phyloP scores from a whole-genome alignment of 2,113 vertebrate species.

The Cyanoderma ruficeps region DNA sequence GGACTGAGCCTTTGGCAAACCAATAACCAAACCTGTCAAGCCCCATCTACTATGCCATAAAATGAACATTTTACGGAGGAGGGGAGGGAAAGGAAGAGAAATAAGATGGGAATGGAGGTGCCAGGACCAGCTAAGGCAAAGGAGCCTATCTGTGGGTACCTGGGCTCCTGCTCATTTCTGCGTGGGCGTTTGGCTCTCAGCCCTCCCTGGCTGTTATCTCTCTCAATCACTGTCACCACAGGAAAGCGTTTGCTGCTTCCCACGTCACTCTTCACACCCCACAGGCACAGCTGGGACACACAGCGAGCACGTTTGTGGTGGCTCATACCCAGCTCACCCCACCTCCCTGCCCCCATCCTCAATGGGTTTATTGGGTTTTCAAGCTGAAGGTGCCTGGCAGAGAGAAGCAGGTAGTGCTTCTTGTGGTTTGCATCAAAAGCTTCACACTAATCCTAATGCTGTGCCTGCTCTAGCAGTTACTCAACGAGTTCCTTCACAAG shows the following conservation, averaged over 20 bases:
- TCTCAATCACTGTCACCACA: constrained; percentile 30
- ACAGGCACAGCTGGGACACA: not conserved
- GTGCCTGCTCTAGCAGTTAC: not conserved
- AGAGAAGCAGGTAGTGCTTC: not conserved
- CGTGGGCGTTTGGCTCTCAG: not conserved
- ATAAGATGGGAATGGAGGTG: not conserved
- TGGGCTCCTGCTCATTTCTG: not conserved
- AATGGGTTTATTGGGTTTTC: not conserved
- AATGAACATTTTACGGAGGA: not conserved
- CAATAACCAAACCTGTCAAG: not conserved
- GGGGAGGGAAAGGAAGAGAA: not conserved
- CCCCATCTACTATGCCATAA: not conserved
- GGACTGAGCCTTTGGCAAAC: not conserved
- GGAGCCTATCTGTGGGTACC: not conserved
- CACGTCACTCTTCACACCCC: constrained; percentile 11
- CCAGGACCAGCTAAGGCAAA: not conserved
- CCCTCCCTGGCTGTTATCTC: constrained; percentile 14
- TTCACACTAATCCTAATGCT: not conserved
- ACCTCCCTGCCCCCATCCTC: not conserved
- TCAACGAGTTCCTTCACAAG: not conserved
- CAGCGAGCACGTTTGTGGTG: rapidly evolving
- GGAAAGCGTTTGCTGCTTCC: constrained; percentile 5
- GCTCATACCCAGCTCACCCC: not conserved
- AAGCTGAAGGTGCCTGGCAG: not conserved
- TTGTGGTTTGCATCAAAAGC: constrained; percentile 2